Percentiles rank a stretch among this genome's conserved stretches.
These are phyloP conservation scores for Tauraco erythrolophus DNA, from an alignment of 2,113 vertebrate genomes.

Conservation along the genomic window DNA sequence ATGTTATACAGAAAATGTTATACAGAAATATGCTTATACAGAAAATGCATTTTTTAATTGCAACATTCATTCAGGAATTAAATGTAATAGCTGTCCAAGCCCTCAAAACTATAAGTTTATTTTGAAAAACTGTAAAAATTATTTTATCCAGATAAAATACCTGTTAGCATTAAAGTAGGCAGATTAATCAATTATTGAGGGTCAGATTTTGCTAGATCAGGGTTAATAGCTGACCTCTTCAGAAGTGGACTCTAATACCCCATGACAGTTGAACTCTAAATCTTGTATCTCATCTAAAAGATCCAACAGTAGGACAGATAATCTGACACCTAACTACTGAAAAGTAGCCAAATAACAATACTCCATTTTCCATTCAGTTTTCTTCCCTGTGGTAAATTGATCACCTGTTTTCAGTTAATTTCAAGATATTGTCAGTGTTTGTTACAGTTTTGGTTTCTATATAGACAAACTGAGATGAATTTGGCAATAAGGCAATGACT, in stretches of 20 bases:
- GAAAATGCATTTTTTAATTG: not conserved
- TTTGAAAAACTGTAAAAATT: not conserved
- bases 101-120: not conserved
- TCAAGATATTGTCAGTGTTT: not conserved
- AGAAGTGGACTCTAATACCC: not conserved
- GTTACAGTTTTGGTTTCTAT: not conserved
- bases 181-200: not conserved
- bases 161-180: not conserved
- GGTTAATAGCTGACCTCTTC: not conserved
- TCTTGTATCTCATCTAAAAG: not conserved
- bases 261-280: not conserved
- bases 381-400: not conserved
- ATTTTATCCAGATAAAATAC: not conserved
- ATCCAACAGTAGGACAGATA: not conserved
- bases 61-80: not conserved
- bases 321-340: not conserved
- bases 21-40: not conserved
- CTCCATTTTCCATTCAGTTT: not conserved
- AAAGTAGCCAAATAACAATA: not conserved
- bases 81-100: not conserved
- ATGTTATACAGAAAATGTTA: not conserved
- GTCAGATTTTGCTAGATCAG: not conserved
- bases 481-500: not conserved
- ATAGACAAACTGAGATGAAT: not conserved
- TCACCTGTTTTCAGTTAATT: not conserved